A percentile compares a stretch with the other conserved stretches of the same genome.
Conservation (phyloP, 2,113 vertebrate species). For the Ochotona princeps region DNA sequence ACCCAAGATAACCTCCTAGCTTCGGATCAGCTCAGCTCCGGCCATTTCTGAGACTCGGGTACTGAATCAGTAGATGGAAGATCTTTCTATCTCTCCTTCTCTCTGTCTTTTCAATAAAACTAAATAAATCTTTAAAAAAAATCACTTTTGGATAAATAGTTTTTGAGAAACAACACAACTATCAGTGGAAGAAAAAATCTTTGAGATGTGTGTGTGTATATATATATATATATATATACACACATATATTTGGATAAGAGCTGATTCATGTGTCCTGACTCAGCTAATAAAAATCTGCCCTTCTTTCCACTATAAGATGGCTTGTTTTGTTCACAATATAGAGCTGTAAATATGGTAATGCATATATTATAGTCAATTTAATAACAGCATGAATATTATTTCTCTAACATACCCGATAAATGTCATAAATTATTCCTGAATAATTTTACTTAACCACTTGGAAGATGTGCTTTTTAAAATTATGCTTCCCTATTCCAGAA, state of each 20-base stretch:
- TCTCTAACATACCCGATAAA: background rate
- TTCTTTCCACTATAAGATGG: slow-evolving; percentile 7
- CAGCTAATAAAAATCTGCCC: background rate
- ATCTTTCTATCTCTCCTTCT: too few species aligned
- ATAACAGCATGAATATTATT: slow-evolving; percentile 6
- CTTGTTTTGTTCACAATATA: background rate
- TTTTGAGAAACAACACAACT: background rate
- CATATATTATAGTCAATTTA: background rate
- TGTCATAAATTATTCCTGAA: background rate
- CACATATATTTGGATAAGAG: background rate
- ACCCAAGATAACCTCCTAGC: too few species aligned
- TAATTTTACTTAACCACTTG: background rate
- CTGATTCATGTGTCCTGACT: background rate
- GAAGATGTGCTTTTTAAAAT: background rate
- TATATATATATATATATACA: background rate
- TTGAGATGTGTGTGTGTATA: too few species aligned
- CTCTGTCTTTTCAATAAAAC: too few species aligned
- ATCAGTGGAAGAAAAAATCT: background rate
- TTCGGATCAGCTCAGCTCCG: too few species aligned
- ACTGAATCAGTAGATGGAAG: too few species aligned
- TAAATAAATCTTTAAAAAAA: too few species aligned
- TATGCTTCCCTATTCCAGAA: background rate
- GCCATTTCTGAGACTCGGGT: too few species aligned
- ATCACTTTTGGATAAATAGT: too few species aligned
- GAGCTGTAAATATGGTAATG: background rate